Evolutionary conservation across 92 coral and sea anemone species (phyloP).

Genomic region (Parazoanthus darwini): DNA sequence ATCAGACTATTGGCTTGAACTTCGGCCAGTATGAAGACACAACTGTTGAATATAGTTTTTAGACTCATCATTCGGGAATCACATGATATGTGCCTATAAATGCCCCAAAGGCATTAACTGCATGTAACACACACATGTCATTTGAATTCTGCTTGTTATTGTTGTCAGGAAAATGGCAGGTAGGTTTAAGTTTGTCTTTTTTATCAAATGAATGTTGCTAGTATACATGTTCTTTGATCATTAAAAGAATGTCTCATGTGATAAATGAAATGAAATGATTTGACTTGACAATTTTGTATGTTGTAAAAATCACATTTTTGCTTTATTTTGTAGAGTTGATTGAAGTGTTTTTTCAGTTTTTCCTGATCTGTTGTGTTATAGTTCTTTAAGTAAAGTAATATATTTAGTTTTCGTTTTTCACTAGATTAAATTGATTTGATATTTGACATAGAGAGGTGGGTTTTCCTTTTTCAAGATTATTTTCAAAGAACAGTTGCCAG

Average conservation of each 20-base stretch:
- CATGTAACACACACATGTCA: not conserved
- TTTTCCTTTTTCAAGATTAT: not conserved
- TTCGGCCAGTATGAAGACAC: not conserved
- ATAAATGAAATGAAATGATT: not conserved
- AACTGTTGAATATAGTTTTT: not conserved
- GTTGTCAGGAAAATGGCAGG: slow-evolving; percentile 32
- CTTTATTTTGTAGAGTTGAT: not conserved
- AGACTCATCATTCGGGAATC: not conserved
- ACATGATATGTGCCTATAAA: not conserved
- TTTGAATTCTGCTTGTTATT: not conserved
- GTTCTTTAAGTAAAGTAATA: not conserved
- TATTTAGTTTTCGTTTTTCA: not conserved
- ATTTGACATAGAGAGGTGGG: not conserved
- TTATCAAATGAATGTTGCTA: not conserved
- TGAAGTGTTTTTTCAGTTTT: not conserved
- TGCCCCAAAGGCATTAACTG: not conserved
- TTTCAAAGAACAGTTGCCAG: not conserved
- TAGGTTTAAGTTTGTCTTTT: not conserved
- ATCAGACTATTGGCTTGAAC: slow-evolving; percentile 6
- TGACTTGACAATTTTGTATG: not conserved
- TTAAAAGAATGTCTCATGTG: too few species aligned
- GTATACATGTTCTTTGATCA: not conserved
- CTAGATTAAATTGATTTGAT: not conserved
- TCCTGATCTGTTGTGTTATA: not conserved
- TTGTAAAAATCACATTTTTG: not conserved